Evolutionary conservation across 2,797 vertebrate species (phyloP), one percentile per base, ranked within the genome.

Genomic region (Capromys pilorides): DNA sequence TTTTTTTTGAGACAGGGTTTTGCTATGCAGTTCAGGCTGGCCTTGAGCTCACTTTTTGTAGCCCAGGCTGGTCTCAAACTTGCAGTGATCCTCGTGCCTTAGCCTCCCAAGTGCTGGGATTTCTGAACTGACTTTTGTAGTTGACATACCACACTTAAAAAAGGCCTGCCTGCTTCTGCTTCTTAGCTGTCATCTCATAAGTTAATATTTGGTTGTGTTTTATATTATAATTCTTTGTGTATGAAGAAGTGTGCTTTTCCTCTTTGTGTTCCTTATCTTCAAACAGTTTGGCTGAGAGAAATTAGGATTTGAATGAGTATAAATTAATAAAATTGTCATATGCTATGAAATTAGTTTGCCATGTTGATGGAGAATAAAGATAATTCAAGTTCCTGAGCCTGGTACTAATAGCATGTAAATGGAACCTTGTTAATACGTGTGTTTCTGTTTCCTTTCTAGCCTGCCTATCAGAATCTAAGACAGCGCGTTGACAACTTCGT

Each of bases 401-500:
- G 1, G 13, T 67, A 49, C 45, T 64, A 67, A 1, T 82, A 80
- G 7, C 79, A 11, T 61, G 4, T 86, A 83, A 62, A 41, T 1
- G 83, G 6, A 49, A 64, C n/a, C 39, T 85, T 88, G 90, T 86
- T 87, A 79, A n/a, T 69, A 66, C 69, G 80, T 87, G 18, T 88
- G 21, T 88, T 69, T 89, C 31, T 36, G 54, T 89, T 77, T 94
- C 85, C 57, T 91, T 96, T 98, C 51, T 97, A 99, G 99, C 99
- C 99, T 51, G 99, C 99, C 18, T 99, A 99, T 97, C 98, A 99
- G 97, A 99, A 99, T 96, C 96, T 99, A 96, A 99, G 99, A 95
- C 99, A 99, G 94, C 98, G 99, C 7, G 99, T 99, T 95, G 99
- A 99, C 97, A 99, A 99, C 98, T 99, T 99, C 97, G 99, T 99